These are phyloP conservation scores for Scaptomyza parva DNA, from an alignment of 2,888 invertebrate species.

Conservation along the genomic window DNA sequence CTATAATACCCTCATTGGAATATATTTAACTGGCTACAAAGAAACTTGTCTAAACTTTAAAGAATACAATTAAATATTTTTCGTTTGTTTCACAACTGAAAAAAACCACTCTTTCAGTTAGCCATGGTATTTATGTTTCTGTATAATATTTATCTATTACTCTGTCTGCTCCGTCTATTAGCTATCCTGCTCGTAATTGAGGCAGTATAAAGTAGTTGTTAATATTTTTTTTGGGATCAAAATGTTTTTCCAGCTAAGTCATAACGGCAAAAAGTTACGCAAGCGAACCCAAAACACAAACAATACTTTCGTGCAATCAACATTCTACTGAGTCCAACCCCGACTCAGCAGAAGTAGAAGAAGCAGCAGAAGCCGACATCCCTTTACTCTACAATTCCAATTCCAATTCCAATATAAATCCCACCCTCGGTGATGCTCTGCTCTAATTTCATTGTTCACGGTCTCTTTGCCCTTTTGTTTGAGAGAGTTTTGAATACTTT, in stretches of 20 bases:
- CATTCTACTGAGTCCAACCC: constrained; percentile 29
- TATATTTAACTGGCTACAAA: too few relatives aligned
- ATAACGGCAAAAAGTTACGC: constrained; percentile 62
- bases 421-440: constrained; percentile 68
- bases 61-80: too few relatives aligned
- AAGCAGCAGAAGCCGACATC: constrained; percentile 5
- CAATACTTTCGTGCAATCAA: constrained; percentile 60
- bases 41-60: too few relatives aligned
- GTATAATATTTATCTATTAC: background rate
- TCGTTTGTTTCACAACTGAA: too few relatives aligned
- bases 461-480: constrained; percentile 68
- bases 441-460: constrained; percentile 80
- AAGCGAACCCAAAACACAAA: constrained; percentile 55
- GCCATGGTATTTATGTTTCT: background rate
- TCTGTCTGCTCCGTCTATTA: background rate
- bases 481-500: constrained; percentile 65
- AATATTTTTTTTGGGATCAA: constrained; percentile 14
- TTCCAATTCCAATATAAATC: constrained; percentile 10
- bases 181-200: background rate
- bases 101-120: too few relatives aligned
- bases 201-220: constrained; percentile 30
- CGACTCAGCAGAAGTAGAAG: constrained; percentile 3
- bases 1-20: too few relatives aligned
- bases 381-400: constrained; percentile 1
- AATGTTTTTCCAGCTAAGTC: constrained; percentile 14